A percentile compares a stretch with the other conserved stretches of the same genome.
Conservation (phyloP, 2,888 invertebrate species). For the Agrotis ipsilon region DNA sequence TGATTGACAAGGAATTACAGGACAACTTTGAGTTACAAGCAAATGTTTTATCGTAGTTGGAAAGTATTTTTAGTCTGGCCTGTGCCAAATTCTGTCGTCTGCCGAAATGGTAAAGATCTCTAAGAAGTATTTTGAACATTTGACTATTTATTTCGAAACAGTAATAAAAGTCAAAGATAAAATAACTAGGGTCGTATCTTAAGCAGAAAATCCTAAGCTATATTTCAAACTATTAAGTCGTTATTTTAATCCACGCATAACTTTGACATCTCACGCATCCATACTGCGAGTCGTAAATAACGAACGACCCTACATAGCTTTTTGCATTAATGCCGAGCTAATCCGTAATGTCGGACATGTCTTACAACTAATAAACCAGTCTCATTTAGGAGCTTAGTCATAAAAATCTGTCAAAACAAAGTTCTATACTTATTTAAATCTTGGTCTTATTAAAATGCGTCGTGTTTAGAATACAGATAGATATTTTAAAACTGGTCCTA, state of each 20-base stretch:
- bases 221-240: conserved; percentile 29
- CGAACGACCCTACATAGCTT: conserved; percentile 36
- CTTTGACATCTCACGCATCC: conserved; percentile 57
- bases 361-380: conserved; percentile 19
- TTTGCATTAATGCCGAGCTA: conserved; percentile 29
- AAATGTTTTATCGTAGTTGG: not conserved
- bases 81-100: not conserved
- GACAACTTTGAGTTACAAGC: not conserved
- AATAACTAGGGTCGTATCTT: conserved; percentile 2
- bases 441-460: not conserved
- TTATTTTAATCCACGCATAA: conserved; percentile 29
- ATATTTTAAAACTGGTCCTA: conserved; percentile 16
- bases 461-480: not conserved
- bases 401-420: conserved; percentile 11
- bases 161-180: not conserved
- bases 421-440: not conserved
- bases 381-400: conserved; percentile 9
- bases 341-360: conserved; percentile 26
- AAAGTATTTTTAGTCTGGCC: not conserved
- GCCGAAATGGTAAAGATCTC: not conserved
- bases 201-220: conserved; percentile 11
- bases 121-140: not conserved
- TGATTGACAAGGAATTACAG: not conserved
- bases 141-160: conserved; percentile 2
- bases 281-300: conserved; percentile 47